Conservation (phyloP, 2,888 invertebrate genomes). For the Dryocosmus kuriphilus region DNA sequence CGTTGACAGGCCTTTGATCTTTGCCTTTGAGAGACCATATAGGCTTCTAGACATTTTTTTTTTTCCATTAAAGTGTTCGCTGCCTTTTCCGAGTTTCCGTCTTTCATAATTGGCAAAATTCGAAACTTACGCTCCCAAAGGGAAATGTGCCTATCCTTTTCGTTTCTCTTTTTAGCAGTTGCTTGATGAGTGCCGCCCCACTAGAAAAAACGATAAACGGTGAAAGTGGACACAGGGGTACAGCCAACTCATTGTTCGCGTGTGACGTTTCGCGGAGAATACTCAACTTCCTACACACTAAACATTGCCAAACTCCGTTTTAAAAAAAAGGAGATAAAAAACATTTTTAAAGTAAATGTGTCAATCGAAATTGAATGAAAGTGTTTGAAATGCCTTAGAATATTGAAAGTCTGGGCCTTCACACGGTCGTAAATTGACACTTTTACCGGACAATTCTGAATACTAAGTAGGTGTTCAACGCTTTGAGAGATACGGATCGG, state of each 20-base stretch:
- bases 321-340: background rate
- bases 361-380: background rate
- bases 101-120: conserved; percentile 40
- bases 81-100: conserved; percentile 21
- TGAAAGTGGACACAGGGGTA: conserved; percentile 68
- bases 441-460: background rate
- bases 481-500: background rate
- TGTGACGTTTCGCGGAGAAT: conserved; percentile 68
- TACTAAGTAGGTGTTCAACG: background rate
- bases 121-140: conserved; percentile 40
- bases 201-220: conserved; percentile 60
- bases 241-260: conserved; percentile 66
- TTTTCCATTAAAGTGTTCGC: conserved; percentile 25
- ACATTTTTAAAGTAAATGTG: background rate
- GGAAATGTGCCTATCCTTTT: conserved; percentile 48
- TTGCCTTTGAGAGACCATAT: conserved; percentile 1
- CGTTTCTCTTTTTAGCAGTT: conserved; percentile 49
- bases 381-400: background rate
- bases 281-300: conserved; percentile 61
- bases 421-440: background rate
- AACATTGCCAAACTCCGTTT: conserved; percentile 5
- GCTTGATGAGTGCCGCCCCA: conserved; percentile 46
- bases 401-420: background rate
- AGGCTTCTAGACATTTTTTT: background rate
- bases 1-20: background rate